A percentile compares a stretch with the other conserved stretches of the same genome.
These are phyloP conservation scores for Tethya wilhelma DNA, from an alignment of 37 sponge, comb jelly and placozoan species.

Conservation along the genomic window DNA sequence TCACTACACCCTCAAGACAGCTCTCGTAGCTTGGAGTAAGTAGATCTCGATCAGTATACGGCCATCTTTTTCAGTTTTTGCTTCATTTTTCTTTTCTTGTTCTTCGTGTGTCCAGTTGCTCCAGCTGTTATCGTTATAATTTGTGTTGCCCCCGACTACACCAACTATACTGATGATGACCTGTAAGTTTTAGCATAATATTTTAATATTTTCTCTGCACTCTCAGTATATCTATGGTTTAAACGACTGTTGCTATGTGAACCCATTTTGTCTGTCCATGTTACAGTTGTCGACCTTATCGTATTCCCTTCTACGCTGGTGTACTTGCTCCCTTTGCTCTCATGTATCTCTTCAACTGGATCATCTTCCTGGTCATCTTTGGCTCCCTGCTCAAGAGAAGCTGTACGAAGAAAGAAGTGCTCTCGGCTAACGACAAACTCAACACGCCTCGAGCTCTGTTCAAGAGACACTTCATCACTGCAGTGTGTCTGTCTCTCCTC, in stretches of 20 bases:
- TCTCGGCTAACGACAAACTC: neutral
- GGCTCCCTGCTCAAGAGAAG: neutral
- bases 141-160: too few species aligned
- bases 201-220: too few species aligned
- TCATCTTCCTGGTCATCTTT: slow-evolving; percentile 17
- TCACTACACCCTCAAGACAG: slow-evolving; percentile 15
- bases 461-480: slow-evolving; percentile 21
- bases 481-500: slow-evolving; percentile 32
- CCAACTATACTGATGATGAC: too few species aligned
- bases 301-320: slow-evolving; percentile 19
- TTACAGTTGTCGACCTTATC: neutral
- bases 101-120: too few species aligned
- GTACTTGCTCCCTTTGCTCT: slow-evolving; percentile 6
- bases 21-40: slow-evolving; percentile 33
- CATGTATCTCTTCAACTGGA: slow-evolving; percentile 16
- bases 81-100: too few species aligned
- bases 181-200: too few species aligned
- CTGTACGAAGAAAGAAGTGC: slow-evolving; percentile 1
- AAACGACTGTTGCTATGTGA: too few species aligned
- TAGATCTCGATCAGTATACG: neutral
- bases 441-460: neutral
- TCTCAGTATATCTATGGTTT: too few species aligned
- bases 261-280: too few species aligned
- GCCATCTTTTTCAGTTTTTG: too few species aligned
- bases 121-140: too few species aligned